Evolutionary conservation across 2,797 vertebrate species (phyloP).

Genomic region (Bryconaethiops microstoma): DNA sequence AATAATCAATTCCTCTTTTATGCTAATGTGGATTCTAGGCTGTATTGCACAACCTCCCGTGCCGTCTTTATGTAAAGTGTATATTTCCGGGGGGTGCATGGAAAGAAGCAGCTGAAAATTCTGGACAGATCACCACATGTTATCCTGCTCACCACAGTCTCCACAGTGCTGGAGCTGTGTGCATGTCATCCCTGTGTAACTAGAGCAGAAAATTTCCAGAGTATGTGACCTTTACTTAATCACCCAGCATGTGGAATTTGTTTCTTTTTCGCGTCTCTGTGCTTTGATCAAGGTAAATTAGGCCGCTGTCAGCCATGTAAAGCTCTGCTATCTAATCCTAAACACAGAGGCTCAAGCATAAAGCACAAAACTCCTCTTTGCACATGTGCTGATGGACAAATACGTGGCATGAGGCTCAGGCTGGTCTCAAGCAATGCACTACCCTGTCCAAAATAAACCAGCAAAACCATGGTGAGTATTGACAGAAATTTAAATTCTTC

Average conservation of each 20-base stretch:
- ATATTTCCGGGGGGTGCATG: conserved; percentile 70
- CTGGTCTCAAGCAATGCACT: too few species aligned
- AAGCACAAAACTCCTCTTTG: conserved; percentile 5
- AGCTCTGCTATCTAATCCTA: conserved; percentile 38
- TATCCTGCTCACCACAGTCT: conserved; percentile 54
- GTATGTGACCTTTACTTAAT: conserved; percentile 73
- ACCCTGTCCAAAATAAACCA: too few species aligned
- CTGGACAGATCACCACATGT: conserved; percentile 64
- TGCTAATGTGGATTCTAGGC: conserved; percentile 76
- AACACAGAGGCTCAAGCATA: conserved; percentile 1
- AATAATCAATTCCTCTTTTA: conserved; percentile 77
- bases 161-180: conserved; percentile 45
- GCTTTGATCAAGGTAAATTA: conserved; percentile 75
- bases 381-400: neutral
- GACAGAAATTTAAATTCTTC: too few species aligned
- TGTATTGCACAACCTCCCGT: conserved; percentile 69
- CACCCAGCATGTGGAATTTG: conserved; percentile 68
- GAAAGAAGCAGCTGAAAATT: conserved; percentile 63
- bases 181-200: conserved; percentile 64
- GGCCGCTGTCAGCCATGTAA: conserved; percentile 72
- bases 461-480: too few species aligned
- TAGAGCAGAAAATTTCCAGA: conserved; percentile 63
- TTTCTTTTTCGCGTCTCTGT: conserved; percentile 70
- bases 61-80: conserved; percentile 70
- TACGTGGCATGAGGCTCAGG: too few species aligned